Evolutionary conservation across 2,797 vertebrate genomes (phyloP), one percentile per base, ranked within the genome.

Genomic region (Echiichthys vipera): DNA sequence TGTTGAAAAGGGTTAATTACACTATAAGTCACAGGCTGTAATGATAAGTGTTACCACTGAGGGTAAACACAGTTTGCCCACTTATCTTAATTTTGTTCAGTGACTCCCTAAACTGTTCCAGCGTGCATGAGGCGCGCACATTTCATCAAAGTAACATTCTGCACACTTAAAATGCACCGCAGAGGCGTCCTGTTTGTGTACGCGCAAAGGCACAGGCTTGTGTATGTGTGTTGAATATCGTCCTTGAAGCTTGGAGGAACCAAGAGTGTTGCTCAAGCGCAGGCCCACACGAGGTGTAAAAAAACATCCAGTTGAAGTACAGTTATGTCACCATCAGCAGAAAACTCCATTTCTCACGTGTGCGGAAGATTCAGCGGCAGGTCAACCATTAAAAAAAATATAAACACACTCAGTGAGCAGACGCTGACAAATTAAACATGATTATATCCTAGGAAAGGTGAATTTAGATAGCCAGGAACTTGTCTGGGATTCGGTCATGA

Each of bases 391-490:
- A 37, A 14, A n/a, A 6, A 5, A 29, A 51, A 32, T 13, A 32
- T 13, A 3, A 59, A 36, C 61, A 69, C 42, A 68, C 34, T 51
- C 12, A 65, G 32, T 74, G 64, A 77, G 50, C 69, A 82, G 71
- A 66, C 54, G 53, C 57, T 55, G 76, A 77, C 45, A 73, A 82
- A 81, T 89, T 67, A 78, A 76, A 84, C 43, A 65, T 69, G 65
- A 83, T 83, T 56, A 67, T 43, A 58, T 63, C 45, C 24, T 39
- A 10, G 58, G 32, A 85, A 78, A 51, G 58, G 65, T 57, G 51
- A 76, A 72, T 70, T 34, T 57, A 65, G 29, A 54, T 27, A 0
- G 42, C 12, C 10, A 0, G 53, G 56, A 78, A 43, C 29, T 70
- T 58, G 30, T 3, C 18, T 9, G 6, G 30, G 64, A 56, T 62